Evolutionary conservation across 2,888 invertebrate genomes (phyloP).

Genomic region (Lycophotia porphyrea): DNA sequence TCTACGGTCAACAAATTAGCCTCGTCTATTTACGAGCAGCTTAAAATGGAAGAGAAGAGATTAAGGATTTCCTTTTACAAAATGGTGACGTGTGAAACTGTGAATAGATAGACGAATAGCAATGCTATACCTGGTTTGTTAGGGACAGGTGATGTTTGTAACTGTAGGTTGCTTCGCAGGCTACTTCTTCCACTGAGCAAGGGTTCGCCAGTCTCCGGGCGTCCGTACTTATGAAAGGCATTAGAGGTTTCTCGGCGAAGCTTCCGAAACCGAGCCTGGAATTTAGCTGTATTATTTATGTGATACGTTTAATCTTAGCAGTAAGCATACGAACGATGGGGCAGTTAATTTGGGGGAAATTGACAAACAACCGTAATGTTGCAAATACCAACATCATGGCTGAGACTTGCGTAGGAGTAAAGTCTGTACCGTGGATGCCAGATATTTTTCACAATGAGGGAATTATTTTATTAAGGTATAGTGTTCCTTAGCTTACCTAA

Average conservation of each 20-base stretch:
- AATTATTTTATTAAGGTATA: not conserved
- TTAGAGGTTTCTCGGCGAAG: conserved; percentile 94
- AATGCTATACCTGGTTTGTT: conserved; percentile 90
- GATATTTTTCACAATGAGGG: not conserved
- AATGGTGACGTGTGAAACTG: not conserved
- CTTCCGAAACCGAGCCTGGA: conserved; percentile 93
- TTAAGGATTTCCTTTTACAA: conserved; percentile 43
- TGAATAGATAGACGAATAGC: conserved; percentile 15
- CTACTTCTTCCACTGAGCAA: conserved; percentile 89
- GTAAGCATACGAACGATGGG: not conserved
- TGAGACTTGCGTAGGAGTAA: not conserved
- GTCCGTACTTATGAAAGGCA: conserved; percentile 92
- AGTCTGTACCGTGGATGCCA: not conserved
- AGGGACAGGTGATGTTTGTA: conserved; percentile 94
- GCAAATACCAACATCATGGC: not conserved
- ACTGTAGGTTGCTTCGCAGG: conserved; percentile 95
- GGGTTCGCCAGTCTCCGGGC: conserved; percentile 90
- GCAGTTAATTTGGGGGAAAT: not conserved
- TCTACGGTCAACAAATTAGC: conserved; percentile 33
- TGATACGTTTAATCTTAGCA: not conserved
- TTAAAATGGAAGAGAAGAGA: conserved; percentile 33
- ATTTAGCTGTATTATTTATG: conserved; percentile 4
- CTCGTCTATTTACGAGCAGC: conserved; percentile 25
- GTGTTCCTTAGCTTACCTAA: conserved; percentile 85
- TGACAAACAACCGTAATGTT: not conserved